Evolutionary conservation across 92 coral and sea anemone species (phyloP).

Genomic region (Epizoanthus stellaris): DNA sequence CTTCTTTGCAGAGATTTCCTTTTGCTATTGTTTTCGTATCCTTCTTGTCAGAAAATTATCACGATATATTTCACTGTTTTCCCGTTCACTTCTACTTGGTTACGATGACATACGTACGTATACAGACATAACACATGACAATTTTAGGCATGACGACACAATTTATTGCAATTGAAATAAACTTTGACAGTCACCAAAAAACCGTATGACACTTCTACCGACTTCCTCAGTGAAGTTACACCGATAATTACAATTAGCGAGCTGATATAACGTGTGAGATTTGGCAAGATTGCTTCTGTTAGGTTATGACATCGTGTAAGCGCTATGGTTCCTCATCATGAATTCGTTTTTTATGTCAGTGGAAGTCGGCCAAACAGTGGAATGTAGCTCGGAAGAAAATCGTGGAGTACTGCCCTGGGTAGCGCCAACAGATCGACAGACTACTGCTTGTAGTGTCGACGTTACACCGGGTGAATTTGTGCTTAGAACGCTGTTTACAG

Average conservation of each 20-base stretch:
- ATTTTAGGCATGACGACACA: conserved; percentile 4
- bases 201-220: background rate
- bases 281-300: background rate
- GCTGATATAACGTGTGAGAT: background rate
- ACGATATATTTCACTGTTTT: background rate
- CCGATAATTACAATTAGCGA: background rate
- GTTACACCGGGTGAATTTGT: conserved; percentile 97
- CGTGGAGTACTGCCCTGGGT: conserved; percentile 86
- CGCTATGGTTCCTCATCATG: background rate
- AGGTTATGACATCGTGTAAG: background rate
- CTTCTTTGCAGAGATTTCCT: conserved; percentile 4
- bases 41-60: background rate
- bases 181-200: conserved; percentile 5
- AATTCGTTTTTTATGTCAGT: conserved; percentile 46
- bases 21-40: conserved; percentile 3
- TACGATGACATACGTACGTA: conserved; percentile 3
- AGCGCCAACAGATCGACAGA: conserved; percentile 66
- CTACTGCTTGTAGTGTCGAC: conserved; percentile 61
- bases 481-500: conserved; percentile 89
- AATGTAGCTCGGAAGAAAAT: conserved; percentile 59
- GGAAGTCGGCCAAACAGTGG: conserved; percentile 57
- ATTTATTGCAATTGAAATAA: conserved; percentile 2
- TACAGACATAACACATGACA: background rate
- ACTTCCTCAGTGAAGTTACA: conserved; percentile 6
- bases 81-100: background rate